phyloP scores from a whole-genome alignment of 2,888 invertebrate species.

The Silvanus unidentatus region DNA sequence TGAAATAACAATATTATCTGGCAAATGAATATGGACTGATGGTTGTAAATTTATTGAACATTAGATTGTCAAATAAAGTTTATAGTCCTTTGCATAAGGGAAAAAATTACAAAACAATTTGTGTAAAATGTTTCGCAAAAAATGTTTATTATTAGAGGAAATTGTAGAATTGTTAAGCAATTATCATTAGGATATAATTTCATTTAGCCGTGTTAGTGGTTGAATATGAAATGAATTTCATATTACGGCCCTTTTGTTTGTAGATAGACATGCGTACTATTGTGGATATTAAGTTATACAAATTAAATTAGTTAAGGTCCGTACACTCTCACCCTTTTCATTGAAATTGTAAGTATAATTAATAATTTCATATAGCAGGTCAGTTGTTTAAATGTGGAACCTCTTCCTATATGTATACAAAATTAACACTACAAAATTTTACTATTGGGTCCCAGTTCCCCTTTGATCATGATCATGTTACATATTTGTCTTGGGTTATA shows the following conservation, averaged over 20 bases:
- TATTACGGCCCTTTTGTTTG: constrained; percentile 22
- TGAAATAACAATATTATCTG: too few relatives aligned
- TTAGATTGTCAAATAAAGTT: too few relatives aligned
- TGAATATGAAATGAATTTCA: constrained; percentile 25
- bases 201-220: constrained; percentile 22
- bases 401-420: constrained; percentile 11
- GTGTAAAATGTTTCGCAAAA: too few relatives aligned
- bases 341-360: constrained; percentile 20
- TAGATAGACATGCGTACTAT: constrained; percentile 23
- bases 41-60: too few relatives aligned
- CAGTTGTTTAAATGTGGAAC: constrained; percentile 12
- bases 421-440: constrained; percentile 13
- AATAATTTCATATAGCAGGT: constrained; percentile 16
- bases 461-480: too few relatives aligned
- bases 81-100: too few relatives aligned
- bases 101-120: too few relatives aligned
- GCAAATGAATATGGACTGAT: too few relatives aligned
- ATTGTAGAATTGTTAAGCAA: constrained; percentile 18
- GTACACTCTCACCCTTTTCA: constrained; percentile 17
- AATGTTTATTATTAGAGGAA: too few relatives aligned
- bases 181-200: constrained; percentile 26
- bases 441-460: not conserved
- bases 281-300: constrained; percentile 23
- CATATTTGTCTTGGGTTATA: too few relatives aligned
- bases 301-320: constrained; percentile 25